Percentiles rank a stretch among this genome's conserved stretches.
Evolutionary conservation across 2,888 invertebrate genomes (phyloP).

Genomic region (Thecocarcelia acutangulata): DNA sequence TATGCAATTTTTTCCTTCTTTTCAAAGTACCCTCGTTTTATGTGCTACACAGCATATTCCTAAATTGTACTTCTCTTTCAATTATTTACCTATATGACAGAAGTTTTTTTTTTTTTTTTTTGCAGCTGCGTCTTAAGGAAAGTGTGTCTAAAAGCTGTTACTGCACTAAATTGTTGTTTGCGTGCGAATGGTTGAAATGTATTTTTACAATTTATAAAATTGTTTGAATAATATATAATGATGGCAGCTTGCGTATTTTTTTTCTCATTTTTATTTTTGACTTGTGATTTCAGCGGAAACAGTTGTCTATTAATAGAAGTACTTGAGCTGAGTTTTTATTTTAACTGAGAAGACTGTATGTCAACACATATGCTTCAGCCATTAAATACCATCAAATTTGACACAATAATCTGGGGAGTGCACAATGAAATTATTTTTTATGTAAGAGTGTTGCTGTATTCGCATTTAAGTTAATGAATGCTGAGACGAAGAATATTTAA

Average conservation of each 20-base stretch:
- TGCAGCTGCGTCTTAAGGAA: slow-evolving; percentile 4
- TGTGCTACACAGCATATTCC: slow-evolving; percentile 1
- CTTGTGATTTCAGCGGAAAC: slow-evolving; percentile 14
- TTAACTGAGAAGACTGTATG: slow-evolving; percentile 13
- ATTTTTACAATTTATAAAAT: slow-evolving; percentile 43
- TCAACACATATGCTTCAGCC: background rate
- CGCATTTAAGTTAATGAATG: slow-evolving; percentile 8
- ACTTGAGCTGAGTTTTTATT: slow-evolving; percentile 7
- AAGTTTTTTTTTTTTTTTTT: background rate
- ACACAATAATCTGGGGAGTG: slow-evolving; percentile 26
- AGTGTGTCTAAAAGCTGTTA: slow-evolving; percentile 27
- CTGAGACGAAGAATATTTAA: background rate
- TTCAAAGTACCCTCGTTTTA: background rate
- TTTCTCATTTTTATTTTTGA: slow-evolving; percentile 8
- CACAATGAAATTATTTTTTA: slow-evolving; percentile 3
- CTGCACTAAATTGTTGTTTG: background rate
- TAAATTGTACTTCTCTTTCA: background rate
- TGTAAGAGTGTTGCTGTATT: slow-evolving; percentile 6
- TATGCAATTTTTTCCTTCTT: too few species aligned
- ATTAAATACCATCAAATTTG: slow-evolving; percentile 11
- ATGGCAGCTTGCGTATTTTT: background rate
- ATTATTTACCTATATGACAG: slow-evolving; percentile 15
- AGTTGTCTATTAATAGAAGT: slow-evolving; percentile 22
- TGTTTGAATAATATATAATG: slow-evolving; percentile 39
- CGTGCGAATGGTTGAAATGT: slow-evolving; percentile 28